Conservation (phyloP, 2,113 vertebrate genomes). For the Rhinopomastus cyanomelas region DNA sequence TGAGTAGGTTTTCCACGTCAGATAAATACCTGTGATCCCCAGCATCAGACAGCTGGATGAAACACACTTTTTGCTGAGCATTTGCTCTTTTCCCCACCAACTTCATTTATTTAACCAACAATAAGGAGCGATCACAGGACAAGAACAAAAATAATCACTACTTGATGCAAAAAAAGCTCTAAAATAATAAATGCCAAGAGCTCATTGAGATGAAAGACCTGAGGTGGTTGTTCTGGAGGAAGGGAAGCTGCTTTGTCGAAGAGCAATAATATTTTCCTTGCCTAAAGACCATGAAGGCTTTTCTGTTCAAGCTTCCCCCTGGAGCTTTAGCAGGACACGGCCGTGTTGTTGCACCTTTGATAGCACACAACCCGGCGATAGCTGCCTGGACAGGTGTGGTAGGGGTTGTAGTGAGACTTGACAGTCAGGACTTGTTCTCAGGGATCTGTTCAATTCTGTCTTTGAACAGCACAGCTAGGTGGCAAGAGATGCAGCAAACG, state of each 20-base stretch:
- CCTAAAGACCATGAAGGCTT: constrained; percentile 63
- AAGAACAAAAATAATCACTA: constrained; percentile 46
- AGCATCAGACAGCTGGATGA: constrained; percentile 14
- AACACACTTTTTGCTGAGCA: constrained; percentile 37
- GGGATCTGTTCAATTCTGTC: constrained; percentile 8
- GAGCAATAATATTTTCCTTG: constrained; percentile 69
- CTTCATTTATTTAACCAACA: constrained; percentile 61
- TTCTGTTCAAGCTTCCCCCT: constrained; percentile 64
- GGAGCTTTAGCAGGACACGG: constrained; percentile 61
- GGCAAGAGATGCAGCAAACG: constrained; percentile 24
- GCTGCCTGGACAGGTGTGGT: constrained; percentile 47
- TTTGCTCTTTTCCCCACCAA: constrained; percentile 32
- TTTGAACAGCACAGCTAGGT: constrained; percentile 26
- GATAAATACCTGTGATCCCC: constrained; percentile 24
- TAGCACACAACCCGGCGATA: not conserved
- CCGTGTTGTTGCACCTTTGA: constrained; percentile 63
- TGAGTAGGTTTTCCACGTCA: not conserved
- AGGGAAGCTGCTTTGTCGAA: constrained; percentile 62
- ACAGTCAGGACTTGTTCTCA: constrained; percentile 55
- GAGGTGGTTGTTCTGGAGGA: constrained; percentile 58
- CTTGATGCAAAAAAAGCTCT: not conserved
- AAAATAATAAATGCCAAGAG: constrained; percentile 62
- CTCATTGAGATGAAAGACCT: constrained; percentile 35
- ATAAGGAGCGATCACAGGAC: constrained; percentile 29
- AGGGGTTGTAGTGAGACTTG: not conserved